Conservation (phyloP, 30 jellyfish, hydroid and myxozoan species). For the Cassiopea andromeda region DNA sequence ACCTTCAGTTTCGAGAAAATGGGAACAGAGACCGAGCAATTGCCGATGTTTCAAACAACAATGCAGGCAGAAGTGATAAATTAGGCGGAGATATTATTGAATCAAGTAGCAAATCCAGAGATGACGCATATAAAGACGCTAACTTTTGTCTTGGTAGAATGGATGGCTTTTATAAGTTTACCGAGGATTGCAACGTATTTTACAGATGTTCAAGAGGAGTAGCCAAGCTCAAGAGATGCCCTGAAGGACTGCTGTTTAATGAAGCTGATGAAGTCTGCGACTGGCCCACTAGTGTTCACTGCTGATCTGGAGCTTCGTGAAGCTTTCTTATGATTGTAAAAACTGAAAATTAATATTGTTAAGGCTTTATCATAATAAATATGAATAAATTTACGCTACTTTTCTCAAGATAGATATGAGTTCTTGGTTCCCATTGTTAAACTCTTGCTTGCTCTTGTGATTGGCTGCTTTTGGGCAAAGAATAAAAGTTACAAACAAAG, state of each 20-base stretch:
- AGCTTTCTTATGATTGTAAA: not conserved
- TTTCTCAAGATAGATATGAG: no score
- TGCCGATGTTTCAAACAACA: not conserved
- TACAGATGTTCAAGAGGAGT: conserved; percentile 58
- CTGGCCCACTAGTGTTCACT: conserved; percentile 76
- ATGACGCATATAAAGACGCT: not conserved
- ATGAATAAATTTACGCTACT: no score
- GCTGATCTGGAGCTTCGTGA: conserved; percentile 1
- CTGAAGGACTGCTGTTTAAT: conserved; percentile 74
- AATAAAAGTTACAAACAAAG: no score
- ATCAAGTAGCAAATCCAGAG: not conserved
- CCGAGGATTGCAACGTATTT: conserved; percentile 59
- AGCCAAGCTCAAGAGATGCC: conserved; percentile 61
- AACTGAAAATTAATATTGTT: not conserved
- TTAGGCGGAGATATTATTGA: not conserved
- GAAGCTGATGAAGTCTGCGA: conserved; percentile 74
- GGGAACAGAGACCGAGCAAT: not conserved
- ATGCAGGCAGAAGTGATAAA: not conserved
- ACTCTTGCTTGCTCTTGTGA: no score
- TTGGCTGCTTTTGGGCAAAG: no score
- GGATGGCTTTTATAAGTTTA: conserved; percentile 63
- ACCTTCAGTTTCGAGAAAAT: not conserved
- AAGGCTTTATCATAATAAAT: no score
- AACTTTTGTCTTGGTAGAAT: conserved; percentile 42
- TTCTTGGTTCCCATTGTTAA: no score